Percentiles rank a stretch among this genome's conserved stretches.
These are phyloP conservation scores for Raja brachyura DNA, from an alignment of 2,113 vertebrate genomes.

Conservation along the genomic window DNA sequence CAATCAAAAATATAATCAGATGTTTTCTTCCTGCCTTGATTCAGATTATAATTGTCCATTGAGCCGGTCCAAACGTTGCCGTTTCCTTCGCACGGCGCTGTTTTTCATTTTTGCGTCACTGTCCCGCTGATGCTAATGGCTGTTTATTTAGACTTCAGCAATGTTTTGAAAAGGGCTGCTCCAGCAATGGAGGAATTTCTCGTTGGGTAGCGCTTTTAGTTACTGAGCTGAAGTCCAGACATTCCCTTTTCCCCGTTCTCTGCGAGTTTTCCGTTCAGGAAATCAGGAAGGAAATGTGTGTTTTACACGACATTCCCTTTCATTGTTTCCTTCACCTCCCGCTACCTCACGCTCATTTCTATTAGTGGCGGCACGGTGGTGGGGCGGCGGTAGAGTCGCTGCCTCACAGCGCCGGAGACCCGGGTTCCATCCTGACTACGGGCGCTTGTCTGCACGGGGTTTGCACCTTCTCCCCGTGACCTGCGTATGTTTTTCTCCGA, in stretches of 20 bases:
- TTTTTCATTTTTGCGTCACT: neutral
- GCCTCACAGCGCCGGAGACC: no score
- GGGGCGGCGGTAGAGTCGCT: no score
- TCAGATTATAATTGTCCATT: neutral
- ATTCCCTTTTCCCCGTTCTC: neutral
- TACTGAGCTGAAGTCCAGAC: neutral
- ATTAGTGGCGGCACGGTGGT: neutral
- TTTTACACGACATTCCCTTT: neutral
- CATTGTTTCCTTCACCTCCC: neutral
- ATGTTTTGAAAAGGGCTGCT: neutral
- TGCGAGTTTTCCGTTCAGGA: neutral
- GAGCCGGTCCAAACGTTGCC: neutral
- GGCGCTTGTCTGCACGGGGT: no score
- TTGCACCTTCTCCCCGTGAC: no score
- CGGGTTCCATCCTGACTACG: no score
- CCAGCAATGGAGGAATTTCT: neutral
- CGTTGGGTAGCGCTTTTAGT: neutral
- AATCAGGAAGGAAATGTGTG: neutral
- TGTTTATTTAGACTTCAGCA: constrained; percentile 30
- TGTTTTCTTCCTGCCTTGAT: neutral
- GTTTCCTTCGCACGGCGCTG: neutral
- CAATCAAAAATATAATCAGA: neutral
- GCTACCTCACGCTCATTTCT: no score
- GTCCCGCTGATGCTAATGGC: neutral
- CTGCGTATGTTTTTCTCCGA: no score